Evolutionary conservation across 2,888 invertebrate species (phyloP), one percentile per base, ranked within the genome.

Genomic region (Folsomia manolachei): DNA sequence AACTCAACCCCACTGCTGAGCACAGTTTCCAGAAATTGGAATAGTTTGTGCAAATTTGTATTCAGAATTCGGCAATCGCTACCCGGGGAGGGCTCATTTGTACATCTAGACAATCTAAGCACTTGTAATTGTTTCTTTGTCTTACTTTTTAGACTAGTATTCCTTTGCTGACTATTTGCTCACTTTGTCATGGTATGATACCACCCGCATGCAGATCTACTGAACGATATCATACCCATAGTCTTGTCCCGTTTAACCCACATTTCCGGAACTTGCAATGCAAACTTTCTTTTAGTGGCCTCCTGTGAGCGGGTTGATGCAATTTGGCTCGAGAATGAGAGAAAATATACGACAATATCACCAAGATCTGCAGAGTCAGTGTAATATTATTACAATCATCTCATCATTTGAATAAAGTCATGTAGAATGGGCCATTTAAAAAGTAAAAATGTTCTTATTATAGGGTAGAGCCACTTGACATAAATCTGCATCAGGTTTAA

Each of bases 31-130:
- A 56, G 19, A 56, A 56, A 56, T 56, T 56, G 56, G 56, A 56
- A 56, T 56, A 56, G 56, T 56, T 56, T 56, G 56, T 56, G 56
- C 56, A 56, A 56, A 56, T 56, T 56, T 56, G 56, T 56, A 56
- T 56, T 56, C 56, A 56, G 56, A 56, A 56, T 56, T 56, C 19
- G 56, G 56, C 18, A 56, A 56, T 56, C 21, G 56, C 56, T 56
- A 56, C 56, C 56, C 18, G 56, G 56, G 56, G 56, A 56, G 56
- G 51, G 19, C 19, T 56, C 56, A 56, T 56, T 56, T 56, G 56
- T 56, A 56, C n/a, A 56, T 56, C 56, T 19, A 21, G 56, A 56
- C 19, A 56, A 56, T 56, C 56, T 56, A 21, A 56, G 56, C 19
- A 56, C 56, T 56, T 56, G 56, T 56, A 56, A 56, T 56, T 56